A percentile compares a stretch with the other conserved stretches of the same genome.
Conservation (phyloP, 2,113 vertebrate genomes). For the Neogale vison region DNA sequence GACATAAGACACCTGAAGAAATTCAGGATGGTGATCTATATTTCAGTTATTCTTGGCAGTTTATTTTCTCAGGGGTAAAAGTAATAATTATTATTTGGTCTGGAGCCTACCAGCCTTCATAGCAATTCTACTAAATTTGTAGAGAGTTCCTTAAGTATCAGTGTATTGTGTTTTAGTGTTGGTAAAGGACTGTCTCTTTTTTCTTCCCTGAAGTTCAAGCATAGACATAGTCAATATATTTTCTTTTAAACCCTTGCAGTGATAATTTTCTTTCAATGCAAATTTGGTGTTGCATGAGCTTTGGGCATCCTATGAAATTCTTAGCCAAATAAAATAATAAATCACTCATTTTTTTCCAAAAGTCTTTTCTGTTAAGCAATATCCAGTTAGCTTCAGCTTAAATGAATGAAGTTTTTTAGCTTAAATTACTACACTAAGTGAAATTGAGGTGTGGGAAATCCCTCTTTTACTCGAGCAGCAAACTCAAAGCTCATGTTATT, state of each 20-base stretch:
- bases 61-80: constrained; percentile 1
- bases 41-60: background rate
- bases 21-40: background rate
- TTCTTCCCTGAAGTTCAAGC: constrained; percentile 8
- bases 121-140: background rate
- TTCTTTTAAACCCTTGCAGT: constrained; percentile 53
- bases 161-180: background rate
- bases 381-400: constrained; percentile 21
- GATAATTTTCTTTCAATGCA: constrained; percentile 60
- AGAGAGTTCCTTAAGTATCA: background rate
- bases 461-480: constrained; percentile 51
- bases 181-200: background rate
- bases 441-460: constrained; percentile 42
- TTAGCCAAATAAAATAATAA: constrained; percentile 56
- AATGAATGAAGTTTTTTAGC: constrained; percentile 23
- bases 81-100: background rate
- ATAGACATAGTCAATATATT: background rate
- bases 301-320: constrained; percentile 51
- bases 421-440: constrained; percentile 54
- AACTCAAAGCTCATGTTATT: constrained; percentile 2
- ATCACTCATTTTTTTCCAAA: background rate
- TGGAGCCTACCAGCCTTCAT: background rate
- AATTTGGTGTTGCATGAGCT: background rate
- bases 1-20: background rate
- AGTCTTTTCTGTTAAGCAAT: constrained; percentile 37